Percentiles rank a stretch among this genome's conserved stretches.
Conservation (phyloP, 1,140 invertebrate species). For the Euwallacea similis region DNA sequence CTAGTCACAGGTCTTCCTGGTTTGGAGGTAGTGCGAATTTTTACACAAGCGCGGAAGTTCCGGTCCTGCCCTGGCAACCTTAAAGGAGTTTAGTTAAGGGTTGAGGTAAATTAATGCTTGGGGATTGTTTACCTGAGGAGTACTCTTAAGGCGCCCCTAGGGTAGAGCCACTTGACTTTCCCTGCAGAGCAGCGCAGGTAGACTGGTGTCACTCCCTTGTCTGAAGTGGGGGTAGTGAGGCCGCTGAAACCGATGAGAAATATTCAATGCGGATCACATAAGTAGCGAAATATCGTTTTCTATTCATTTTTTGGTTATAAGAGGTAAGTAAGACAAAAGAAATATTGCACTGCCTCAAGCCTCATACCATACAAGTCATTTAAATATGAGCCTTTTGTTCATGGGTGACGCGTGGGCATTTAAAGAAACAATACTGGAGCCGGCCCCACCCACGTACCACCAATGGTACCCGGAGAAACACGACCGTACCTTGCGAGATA, state of each 20-base stretch:
- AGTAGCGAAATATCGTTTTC: no score
- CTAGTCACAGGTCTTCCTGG: constrained; percentile 59
- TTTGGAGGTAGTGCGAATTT: constrained; percentile 54
- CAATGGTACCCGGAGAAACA: not conserved
- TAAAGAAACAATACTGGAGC: not conserved
- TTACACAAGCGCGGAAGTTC: constrained; percentile 73
- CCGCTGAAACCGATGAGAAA: constrained; percentile 55
- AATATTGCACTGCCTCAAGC: no score
- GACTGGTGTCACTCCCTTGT: constrained; percentile 72
- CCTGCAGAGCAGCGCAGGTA: constrained; percentile 76
- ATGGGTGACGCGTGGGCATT: not conserved
- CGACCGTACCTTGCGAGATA: not conserved
- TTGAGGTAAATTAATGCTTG: not conserved
- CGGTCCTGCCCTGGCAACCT: constrained; percentile 57
- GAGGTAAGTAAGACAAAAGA: no score
- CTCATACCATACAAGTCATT: no score
- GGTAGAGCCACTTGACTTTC: constrained; percentile 72
- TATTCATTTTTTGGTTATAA: no score
- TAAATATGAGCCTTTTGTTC: no score
- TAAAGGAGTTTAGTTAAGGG: not conserved
- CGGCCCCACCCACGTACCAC: not conserved
- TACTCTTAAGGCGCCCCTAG: constrained; percentile 71
- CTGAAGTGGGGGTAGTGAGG: constrained; percentile 53
- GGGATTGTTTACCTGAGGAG: constrained; percentile 60
- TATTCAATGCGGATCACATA: no score